Percentiles rank a stretch among this genome's conserved stretches.
These are phyloP conservation scores for Argyresthia albistria DNA, from an alignment of 2,888 invertebrate species.

Conservation along the genomic window DNA sequence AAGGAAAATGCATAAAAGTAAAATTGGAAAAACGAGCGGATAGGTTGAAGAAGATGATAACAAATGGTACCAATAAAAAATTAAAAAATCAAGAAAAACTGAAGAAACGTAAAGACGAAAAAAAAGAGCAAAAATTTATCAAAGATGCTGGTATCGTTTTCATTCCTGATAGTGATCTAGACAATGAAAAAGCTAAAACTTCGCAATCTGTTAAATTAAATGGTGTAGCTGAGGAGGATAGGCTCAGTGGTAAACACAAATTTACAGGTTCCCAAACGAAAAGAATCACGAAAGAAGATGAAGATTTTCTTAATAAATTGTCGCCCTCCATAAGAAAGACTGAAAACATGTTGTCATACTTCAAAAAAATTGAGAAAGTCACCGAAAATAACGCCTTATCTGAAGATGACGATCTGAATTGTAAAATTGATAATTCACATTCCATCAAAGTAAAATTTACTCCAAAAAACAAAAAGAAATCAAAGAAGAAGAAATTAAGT, in stretches of 20 bases:
- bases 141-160: background rate
- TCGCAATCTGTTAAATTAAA: background rate
- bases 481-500: conserved; percentile 29
- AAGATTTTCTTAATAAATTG: conserved; percentile 65
- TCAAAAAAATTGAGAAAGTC: conserved; percentile 62
- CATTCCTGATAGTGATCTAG: too few relatives aligned
- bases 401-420: conserved; percentile 19
- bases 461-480: conserved; percentile 34
- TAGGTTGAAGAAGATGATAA: conserved; percentile 62
- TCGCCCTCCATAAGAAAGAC: conserved; percentile 72
- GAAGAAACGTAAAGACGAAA: background rate
- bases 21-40: conserved; percentile 75
- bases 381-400: conserved; percentile 13
- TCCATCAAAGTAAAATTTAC: conserved; percentile 47
- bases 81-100: conserved; percentile 7
- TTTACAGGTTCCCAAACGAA: conserved; percentile 16
- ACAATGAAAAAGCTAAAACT: background rate
- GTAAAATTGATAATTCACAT: conserved; percentile 6
- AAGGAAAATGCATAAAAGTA: conserved; percentile 68
- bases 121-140: background rate
- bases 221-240: background rate
- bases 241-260: background rate
- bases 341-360: conserved; percentile 74
- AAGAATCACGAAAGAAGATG: conserved; percentile 30
- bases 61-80: conserved; percentile 25